phyloP scores from a whole-genome alignment of 2,113 vertebrate genomes.

The Heliornis fulica region DNA sequence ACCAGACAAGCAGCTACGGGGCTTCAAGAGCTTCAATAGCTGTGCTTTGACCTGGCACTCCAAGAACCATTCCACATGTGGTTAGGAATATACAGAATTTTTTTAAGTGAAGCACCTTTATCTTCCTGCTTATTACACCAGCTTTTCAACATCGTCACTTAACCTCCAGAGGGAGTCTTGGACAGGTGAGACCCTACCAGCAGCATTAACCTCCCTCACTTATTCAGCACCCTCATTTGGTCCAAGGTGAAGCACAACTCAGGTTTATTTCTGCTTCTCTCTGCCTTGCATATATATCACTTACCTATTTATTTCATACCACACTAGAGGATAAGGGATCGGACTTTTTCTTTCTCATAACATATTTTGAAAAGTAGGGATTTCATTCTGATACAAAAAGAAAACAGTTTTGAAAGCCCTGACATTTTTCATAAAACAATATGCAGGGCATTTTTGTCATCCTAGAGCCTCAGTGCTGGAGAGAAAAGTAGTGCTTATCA shows the following conservation, averaged over 20 bases:
- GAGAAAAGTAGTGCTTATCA: conserved; percentile 4
- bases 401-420: background rate
- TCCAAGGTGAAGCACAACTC: background rate
- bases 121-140: background rate
- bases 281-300: background rate
- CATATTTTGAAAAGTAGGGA: background rate
- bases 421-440: background rate
- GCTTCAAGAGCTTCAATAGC: background rate
- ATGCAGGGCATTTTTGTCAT: background rate
- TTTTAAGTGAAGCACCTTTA: background rate
- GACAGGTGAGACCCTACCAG: background rate
- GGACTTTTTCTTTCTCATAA: background rate
- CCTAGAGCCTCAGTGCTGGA: background rate
- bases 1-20: background rate
- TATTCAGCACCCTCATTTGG: background rate
- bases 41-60: background rate
- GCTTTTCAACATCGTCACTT: background rate
- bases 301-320: background rate
- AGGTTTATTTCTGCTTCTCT: background rate
- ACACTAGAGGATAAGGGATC: background rate
- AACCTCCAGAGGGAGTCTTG: background rate
- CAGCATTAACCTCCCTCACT: background rate
- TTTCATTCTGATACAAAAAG: background rate
- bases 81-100: background rate
- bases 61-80: background rate